These are phyloP conservation scores for Cerastis rubricosa DNA, from an alignment of 2,888 invertebrate species.

Conservation along the genomic window DNA sequence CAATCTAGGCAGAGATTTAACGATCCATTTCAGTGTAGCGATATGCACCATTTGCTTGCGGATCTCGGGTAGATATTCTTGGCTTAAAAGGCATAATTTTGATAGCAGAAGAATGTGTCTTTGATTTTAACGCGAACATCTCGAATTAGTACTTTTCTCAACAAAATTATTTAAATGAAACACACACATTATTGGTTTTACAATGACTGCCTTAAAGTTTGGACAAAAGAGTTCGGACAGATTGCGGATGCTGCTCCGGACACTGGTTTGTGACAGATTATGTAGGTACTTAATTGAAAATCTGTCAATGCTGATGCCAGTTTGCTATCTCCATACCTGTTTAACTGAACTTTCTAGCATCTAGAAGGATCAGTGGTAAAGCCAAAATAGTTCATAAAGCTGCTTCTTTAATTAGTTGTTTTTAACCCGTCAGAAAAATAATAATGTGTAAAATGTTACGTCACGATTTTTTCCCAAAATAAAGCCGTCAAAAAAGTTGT, in stretches of 20 bases:
- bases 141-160: not conserved
- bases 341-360: not conserved
- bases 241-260: not conserved
- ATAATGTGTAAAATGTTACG: not conserved
- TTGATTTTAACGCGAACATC: not conserved
- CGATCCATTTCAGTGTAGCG: slow-evolving; percentile 25
- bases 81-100: not conserved
- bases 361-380: not conserved
- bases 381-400: not conserved
- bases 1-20: slow-evolving; percentile 44
- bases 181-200: not conserved
- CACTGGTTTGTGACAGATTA: not conserved
- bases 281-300: not conserved
- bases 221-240: not conserved
- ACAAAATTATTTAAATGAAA: not conserved
- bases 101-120: not conserved
- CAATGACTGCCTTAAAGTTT: not conserved
- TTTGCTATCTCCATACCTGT: not conserved
- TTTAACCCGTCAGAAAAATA: not conserved
- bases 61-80: not conserved
- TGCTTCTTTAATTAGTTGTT: not conserved
- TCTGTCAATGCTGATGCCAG: not conserved
- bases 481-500: slow-evolving; percentile 2
- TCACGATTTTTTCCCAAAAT: not conserved
- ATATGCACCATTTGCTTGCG: slow-evolving; percentile 17